Conservation (phyloP, 37 sponge, comb jelly and placozoan genomes). For the Beroe ovata region DNA sequence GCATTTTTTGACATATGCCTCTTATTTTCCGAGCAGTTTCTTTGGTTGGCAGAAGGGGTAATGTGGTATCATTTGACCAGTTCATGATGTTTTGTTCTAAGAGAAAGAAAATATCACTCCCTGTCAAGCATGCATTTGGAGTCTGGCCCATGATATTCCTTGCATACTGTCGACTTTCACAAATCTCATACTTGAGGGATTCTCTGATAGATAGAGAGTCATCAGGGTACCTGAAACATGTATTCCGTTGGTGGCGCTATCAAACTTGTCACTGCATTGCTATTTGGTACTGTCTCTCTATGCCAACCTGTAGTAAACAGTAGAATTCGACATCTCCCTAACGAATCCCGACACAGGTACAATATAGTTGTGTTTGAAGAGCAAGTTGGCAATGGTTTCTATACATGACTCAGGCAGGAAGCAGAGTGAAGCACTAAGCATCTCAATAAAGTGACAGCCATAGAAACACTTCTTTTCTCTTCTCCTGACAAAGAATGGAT, state of each 20-base stretch:
- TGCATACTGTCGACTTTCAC: background rate
- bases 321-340: background rate
- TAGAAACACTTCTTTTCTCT: conserved; percentile 8
- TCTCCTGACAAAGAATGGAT: no score
- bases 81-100: background rate
- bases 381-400: background rate
- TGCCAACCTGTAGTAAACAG: conserved; percentile 16
- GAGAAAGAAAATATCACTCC: background rate
- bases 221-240: background rate
- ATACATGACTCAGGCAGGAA: background rate
- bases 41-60: background rate
- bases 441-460: conserved; percentile 20
- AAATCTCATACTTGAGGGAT: background rate
- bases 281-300: no score
- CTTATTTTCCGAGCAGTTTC: background rate
- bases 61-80: background rate
- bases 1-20: conserved; percentile 8
- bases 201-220: background rate
- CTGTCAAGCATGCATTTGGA: background rate
- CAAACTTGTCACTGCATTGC: no score
- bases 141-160: background rate
- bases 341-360: conserved; percentile 21
- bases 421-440: background rate
- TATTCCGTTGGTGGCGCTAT: no score
- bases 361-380: conserved; percentile 3